Percentiles rank a stretch among this genome's conserved stretches.
Conservation (phyloP, 2,888 invertebrate species). For the Sycophila texana region DNA sequence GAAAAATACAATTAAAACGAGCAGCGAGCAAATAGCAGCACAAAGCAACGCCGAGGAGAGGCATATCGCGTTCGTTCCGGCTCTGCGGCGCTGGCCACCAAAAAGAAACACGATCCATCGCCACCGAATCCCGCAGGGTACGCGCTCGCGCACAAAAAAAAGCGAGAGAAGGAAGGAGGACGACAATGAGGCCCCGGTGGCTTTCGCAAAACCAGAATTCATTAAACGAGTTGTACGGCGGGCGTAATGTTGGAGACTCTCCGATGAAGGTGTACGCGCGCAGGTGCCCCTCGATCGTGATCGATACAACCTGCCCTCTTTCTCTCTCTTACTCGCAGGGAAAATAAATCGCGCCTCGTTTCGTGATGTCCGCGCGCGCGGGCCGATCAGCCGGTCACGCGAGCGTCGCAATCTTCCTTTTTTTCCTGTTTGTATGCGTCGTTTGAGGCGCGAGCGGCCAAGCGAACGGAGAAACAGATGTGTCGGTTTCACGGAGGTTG, state of each 20-base stretch:
- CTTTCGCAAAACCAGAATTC: constrained; percentile 7
- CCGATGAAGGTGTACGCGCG: background rate
- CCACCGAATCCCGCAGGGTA: background rate
- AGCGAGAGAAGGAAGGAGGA: no score
- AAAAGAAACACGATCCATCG: background rate
- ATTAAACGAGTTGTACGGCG: background rate
- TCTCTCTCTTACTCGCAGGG: background rate
- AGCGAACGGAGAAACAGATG: constrained; percentile 24
- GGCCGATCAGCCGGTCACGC: constrained; percentile 19
- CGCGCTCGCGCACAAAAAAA: no score
- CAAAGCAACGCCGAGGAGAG: no score
- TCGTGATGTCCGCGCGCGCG: constrained; percentile 13
- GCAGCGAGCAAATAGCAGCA: no score
- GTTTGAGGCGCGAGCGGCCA: background rate
- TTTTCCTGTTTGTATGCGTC: background rate
- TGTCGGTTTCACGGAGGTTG: constrained; percentile 14
- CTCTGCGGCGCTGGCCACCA: background rate
- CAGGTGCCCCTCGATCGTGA: constrained; percentile 8
- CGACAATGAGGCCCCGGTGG: background rate
- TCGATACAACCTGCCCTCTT: constrained; percentile 20
- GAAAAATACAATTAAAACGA: no score
- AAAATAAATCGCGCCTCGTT: constrained; percentile 32
- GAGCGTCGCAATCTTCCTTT: background rate
- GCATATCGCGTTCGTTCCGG: background rate
- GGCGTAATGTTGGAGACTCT: background rate